Evolutionary conservation across 2,888 invertebrate species (phyloP).

Genomic region (Cephonodes hylas): DNA sequence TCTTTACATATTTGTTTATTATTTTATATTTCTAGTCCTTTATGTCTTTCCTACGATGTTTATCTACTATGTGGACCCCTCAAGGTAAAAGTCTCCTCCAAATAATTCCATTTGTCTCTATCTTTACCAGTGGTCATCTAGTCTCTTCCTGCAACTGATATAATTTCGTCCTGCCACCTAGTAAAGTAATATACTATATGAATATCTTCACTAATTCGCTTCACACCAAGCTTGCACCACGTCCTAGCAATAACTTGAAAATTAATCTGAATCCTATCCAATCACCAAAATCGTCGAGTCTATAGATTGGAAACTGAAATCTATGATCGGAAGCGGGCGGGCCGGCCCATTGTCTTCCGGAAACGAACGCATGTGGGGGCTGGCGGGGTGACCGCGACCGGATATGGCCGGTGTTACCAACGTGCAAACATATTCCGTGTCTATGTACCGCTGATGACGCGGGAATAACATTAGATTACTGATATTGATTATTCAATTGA

Average conservation of each 20-base stretch:
- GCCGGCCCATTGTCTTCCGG: slow-evolving; percentile 74
- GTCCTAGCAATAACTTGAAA: neutral
- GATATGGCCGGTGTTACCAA: slow-evolving; percentile 65
- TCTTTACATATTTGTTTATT: no score
- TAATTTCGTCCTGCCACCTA: no score
- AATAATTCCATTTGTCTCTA: no score
- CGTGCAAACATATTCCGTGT: slow-evolving; percentile 29
- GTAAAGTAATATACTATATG: neutral
- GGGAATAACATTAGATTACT: slow-evolving; percentile 9
- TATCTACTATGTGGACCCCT: no score
- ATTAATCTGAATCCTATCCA: neutral
- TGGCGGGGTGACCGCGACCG: slow-evolving; percentile 47
- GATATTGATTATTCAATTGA: no score
- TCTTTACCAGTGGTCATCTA: no score
- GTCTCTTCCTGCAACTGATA: no score
- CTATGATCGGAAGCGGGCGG: slow-evolving; percentile 65
- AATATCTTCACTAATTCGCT: neutral
- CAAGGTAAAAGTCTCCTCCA: no score
- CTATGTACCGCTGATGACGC: slow-evolving; percentile 31
- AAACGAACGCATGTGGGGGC: slow-evolving; percentile 66
- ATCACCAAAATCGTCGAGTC: neutral
- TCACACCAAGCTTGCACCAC: neutral
- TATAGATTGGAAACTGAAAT: slow-evolving; percentile 46
- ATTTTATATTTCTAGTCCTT: no score
- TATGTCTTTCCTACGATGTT: no score